These are phyloP conservation scores for Zaprionus nigranus DNA, from an alignment of 1,140 invertebrate genomes.

Conservation along the genomic window DNA sequence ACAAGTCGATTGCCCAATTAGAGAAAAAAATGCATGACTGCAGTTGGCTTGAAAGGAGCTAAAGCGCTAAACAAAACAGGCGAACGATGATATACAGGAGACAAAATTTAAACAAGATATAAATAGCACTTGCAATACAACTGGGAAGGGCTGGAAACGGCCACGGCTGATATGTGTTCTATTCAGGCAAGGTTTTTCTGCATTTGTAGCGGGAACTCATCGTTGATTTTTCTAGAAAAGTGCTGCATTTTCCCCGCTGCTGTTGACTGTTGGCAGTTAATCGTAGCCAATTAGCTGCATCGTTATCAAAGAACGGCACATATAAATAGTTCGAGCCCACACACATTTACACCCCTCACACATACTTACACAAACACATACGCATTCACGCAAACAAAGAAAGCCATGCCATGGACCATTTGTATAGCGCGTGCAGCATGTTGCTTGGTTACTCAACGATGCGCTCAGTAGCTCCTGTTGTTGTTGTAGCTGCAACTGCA, in stretches of 20 bases:
- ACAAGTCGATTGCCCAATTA: background rate
- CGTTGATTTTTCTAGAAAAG: background rate
- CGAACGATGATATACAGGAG: background rate
- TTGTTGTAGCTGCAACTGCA: background rate
- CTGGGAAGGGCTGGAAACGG: background rate
- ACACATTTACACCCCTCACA: background rate
- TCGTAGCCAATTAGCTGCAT: background rate
- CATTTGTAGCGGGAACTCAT: background rate
- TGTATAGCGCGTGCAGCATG: background rate
- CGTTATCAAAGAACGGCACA: background rate
- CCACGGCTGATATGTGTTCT: too few relatives aligned
- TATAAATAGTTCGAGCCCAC: background rate
- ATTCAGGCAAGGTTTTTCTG: background rate
- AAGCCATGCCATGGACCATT: background rate
- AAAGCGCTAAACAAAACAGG: background rate
- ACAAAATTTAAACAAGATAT: background rate
- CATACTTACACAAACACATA: background rate
- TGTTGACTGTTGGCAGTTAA: background rate
- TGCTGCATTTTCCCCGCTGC: background rate
- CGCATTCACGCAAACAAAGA: background rate
- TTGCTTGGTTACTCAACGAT: constrained; percentile 5
- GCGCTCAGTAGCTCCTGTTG: background rate
- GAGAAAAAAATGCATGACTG: background rate
- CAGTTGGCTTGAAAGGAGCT: background rate
- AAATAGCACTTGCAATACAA: background rate